Conservation (phyloP, 2,888 invertebrate genomes). For the Ligdia adustata region DNA sequence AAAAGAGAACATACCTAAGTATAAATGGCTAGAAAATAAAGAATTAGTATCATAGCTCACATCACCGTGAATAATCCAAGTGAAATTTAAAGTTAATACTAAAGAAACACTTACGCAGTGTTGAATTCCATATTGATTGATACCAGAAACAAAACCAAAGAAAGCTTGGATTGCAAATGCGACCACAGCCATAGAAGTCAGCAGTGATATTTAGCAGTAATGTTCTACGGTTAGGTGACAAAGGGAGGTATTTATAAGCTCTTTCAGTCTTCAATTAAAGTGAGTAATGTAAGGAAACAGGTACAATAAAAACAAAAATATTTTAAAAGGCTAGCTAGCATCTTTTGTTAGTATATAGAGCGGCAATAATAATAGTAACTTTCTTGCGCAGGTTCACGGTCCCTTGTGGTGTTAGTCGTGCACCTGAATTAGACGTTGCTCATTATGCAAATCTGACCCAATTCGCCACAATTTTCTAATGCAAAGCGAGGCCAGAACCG, state of each 20-base stretch:
- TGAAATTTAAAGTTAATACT: constrained; percentile 15
- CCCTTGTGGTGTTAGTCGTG: constrained; percentile 51
- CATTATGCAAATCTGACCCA: constrained; percentile 56
- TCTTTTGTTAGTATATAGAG: too few relatives aligned
- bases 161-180: too few relatives aligned
- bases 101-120: constrained; percentile 11
- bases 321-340: too few relatives aligned
- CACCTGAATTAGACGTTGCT: constrained; percentile 47
- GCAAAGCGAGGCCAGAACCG: constrained; percentile 40
- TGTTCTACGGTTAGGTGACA: too few relatives aligned
- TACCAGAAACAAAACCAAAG: constrained; percentile 15
- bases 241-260: neutral
- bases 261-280: too few relatives aligned
- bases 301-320: too few relatives aligned
- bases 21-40: constrained; percentile 1
- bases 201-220: too few relatives aligned
- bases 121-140: constrained; percentile 13
- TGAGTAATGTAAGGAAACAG: too few relatives aligned
- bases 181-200: too few relatives aligned
- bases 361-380: constrained; percentile 40
- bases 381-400: constrained; percentile 37
- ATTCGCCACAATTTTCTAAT: constrained; percentile 51
- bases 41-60: constrained; percentile 2
- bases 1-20: neutral
- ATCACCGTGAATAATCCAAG: too few relatives aligned